phyloP scores from a whole-genome alignment of 1,140 invertebrate species.

The Monochamus saltuarius region DNA sequence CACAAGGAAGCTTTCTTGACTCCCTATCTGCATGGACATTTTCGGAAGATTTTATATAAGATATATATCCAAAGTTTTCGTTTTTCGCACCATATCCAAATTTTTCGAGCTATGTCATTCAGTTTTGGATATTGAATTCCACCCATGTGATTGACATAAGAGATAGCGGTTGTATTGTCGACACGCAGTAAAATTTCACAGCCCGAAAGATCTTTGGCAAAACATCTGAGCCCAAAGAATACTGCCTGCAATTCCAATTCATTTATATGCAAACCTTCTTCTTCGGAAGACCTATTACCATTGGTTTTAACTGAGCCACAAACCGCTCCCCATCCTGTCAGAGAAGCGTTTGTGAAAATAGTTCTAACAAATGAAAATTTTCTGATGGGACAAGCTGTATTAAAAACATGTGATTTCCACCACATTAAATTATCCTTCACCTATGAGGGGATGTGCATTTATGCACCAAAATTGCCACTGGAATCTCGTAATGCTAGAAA shows the following conservation, averaged over 20 bases:
- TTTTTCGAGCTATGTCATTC: too few relatives aligned
- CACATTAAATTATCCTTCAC: constrained; percentile 19
- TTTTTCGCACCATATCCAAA: constrained; percentile 41
- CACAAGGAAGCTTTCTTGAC: constrained; percentile 22
- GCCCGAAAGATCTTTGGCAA: too few relatives aligned
- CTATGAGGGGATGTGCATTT: too few relatives aligned
- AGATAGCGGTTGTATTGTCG: too few relatives aligned
- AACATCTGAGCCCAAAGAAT: too few relatives aligned
- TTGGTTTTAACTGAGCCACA: constrained; percentile 32
- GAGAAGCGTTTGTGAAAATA: constrained; percentile 50
- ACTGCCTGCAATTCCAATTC: constrained; percentile 46
- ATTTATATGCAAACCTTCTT: constrained; percentile 44
- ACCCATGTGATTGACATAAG: too few relatives aligned
- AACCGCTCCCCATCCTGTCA: constrained; percentile 44
- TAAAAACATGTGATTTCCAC: constrained; percentile 30
- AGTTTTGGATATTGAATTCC: too few relatives aligned
- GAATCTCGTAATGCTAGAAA: too few relatives aligned
- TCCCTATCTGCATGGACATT: constrained; percentile 36
- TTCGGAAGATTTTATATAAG: constrained; percentile 46
- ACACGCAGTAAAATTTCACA: too few relatives aligned
- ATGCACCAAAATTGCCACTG: too few relatives aligned
- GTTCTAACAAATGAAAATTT: constrained; percentile 32
- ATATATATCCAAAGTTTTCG: constrained; percentile 22
- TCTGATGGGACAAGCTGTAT: constrained; percentile 15
- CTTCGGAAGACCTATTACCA: constrained; percentile 39